Percentiles rank a stretch among this genome's conserved stretches.
Evolutionary conservation across 1,140 invertebrate genomes (phyloP).

Genomic region (Drosophila tristis): DNA sequence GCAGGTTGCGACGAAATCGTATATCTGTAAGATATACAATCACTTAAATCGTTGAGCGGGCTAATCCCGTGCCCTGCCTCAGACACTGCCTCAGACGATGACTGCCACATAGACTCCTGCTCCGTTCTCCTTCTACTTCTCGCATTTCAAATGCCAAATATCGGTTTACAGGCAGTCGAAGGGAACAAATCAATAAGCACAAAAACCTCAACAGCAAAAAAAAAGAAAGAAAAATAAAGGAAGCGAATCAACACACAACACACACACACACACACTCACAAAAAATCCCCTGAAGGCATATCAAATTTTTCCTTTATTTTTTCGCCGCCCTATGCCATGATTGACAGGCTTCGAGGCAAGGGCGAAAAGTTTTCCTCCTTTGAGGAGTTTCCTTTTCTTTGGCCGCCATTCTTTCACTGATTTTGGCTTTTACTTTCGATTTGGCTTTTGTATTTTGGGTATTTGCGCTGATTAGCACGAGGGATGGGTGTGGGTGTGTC

Average conservation of each 20-base stretch:
- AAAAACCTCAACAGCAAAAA: conserved; percentile 56
- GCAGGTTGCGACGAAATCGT: conserved; percentile 53
- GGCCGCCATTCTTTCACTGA: conserved; percentile 52
- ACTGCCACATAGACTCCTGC: conserved; percentile 1
- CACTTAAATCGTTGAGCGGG: conserved; percentile 78
- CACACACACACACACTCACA: conserved; percentile 24
- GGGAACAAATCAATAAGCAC: conserved; percentile 74
- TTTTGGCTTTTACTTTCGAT: conserved; percentile 78
- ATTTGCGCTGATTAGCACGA: conserved; percentile 77
- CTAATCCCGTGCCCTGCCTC: conserved; percentile 50
- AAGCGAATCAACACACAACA: conserved; percentile 19
- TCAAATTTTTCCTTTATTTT: conserved; percentile 64
- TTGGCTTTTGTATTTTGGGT: conserved; percentile 77
- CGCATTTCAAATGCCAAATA: conserved; percentile 78
- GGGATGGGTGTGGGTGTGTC: neutral
- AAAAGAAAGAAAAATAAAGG: neutral
- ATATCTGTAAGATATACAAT: conserved; percentile 81
- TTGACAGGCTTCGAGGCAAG: conserved; percentile 44
- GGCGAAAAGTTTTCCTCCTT: conserved; percentile 48
- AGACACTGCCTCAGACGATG: conserved; percentile 36
- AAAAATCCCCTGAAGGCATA: conserved; percentile 65
- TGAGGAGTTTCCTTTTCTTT: conserved; percentile 41
- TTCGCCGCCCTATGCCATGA: conserved; percentile 33
- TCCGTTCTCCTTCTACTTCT: conserved; percentile 3
- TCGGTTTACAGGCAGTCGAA: conserved; percentile 63